Conservation (phyloP, 2,797 vertebrate species). For the Bucorvus abyssinicus region DNA sequence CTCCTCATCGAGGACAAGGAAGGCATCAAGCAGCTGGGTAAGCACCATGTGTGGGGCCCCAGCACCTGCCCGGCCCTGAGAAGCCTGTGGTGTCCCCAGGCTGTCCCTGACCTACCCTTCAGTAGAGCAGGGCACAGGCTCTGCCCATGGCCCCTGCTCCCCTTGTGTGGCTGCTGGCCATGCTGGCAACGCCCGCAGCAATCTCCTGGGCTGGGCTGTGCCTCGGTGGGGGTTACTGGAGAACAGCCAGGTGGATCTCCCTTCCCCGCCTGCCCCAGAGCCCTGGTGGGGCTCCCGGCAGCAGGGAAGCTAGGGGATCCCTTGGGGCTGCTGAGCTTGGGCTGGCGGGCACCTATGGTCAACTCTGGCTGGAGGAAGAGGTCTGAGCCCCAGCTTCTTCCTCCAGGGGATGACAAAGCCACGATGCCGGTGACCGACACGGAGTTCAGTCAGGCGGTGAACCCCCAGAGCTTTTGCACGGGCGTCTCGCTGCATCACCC, state of each 20-base stretch:
- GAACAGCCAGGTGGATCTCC: not conserved
- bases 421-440: constrained; percentile 96
- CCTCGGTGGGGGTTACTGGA: not conserved
- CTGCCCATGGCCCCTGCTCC: not conserved
- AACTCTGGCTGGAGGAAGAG: not conserved
- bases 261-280: rapidly evolving
- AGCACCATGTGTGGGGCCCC: constrained; percentile 18
- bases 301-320: not conserved
- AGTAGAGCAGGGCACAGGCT: not conserved
- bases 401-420: constrained; percentile 93
- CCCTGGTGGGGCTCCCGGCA: not conserved
- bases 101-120: not conserved
- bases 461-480: constrained; percentile 98
- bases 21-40: constrained; percentile 97
- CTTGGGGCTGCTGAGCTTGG: not conserved
- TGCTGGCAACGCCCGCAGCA: not conserved
- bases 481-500: constrained; percentile 96
- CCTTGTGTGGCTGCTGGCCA: not conserved
- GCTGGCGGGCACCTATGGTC: not conserved
- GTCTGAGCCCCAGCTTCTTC: not conserved
- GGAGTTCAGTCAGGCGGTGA: constrained; percentile 96
- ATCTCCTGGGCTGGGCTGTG: not conserved
- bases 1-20: constrained; percentile 99
- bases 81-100: not conserved
- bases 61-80: too few relatives aligned